Evolutionary conservation across 2,113 vertebrate genomes (phyloP).

Genomic region (Saguinus midas): DNA sequence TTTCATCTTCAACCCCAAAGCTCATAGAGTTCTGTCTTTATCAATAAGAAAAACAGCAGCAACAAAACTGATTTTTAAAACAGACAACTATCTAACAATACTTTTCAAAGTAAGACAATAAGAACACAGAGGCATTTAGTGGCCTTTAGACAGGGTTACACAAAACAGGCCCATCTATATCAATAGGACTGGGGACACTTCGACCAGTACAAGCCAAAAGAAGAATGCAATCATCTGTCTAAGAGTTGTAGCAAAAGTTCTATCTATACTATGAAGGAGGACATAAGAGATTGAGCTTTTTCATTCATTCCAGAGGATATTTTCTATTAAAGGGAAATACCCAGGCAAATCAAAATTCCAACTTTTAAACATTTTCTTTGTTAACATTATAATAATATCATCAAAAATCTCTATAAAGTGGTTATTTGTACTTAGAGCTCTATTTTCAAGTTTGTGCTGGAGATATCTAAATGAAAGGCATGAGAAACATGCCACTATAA

Average conservation of each 20-base stretch:
- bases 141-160: background rate
- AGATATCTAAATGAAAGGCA: background rate
- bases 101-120: background rate
- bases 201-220: background rate
- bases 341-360: background rate
- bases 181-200: background rate
- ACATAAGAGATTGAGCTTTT: background rate
- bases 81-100: background rate
- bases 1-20: background rate
- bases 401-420: background rate
- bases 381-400: background rate
- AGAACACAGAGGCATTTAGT: background rate
- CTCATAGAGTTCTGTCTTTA: background rate
- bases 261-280: background rate
- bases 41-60: background rate
- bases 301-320: background rate
- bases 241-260: background rate
- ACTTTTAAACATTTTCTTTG: slow-evolving; percentile 28
- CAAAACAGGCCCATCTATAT: background rate
- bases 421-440: background rate
- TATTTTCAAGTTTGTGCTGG: background rate
- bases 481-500: background rate
- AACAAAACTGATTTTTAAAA: background rate
- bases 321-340: slow-evolving; percentile 1
- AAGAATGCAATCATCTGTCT: background rate